Percentiles rank a stretch among this genome's conserved stretches.
Evolutionary conservation across 2,797 vertebrate species (phyloP).

Genomic region (Acridotheres tristis): DNA sequence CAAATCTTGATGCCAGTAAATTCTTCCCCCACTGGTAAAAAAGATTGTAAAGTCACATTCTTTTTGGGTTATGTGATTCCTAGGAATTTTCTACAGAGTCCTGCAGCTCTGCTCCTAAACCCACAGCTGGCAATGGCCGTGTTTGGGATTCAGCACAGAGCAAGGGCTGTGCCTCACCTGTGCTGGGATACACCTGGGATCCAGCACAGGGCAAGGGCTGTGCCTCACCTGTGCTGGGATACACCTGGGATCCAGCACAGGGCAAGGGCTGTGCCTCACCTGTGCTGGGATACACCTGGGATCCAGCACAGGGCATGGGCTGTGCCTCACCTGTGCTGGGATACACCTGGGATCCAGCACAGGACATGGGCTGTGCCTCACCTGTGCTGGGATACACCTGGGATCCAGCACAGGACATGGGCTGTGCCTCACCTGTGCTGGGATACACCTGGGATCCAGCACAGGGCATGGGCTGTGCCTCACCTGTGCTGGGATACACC

Average conservation of each 20-base stretch:
- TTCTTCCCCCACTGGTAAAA: constrained; percentile 48
- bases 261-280: neutral
- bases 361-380: neutral
- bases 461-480: neutral
- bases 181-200: neutral
- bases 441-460: neutral
- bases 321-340: neutral
- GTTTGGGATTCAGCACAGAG: neutral
- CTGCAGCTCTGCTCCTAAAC: constrained; percentile 25
- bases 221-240: constrained; percentile 12
- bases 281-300: constrained; percentile 10
- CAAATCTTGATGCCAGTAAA: constrained; percentile 62
- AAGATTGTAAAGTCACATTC: constrained; percentile 62
- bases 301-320: no score
- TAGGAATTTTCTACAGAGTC: constrained; percentile 44
- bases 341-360: neutral
- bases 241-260: neutral
- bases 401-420: no score
- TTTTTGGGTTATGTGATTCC: constrained; percentile 47
- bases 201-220: neutral
- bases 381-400: constrained; percentile 13
- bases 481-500: constrained; percentile 6
- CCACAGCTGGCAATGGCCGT: neutral
- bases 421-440: neutral
- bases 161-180: neutral